Conservation (phyloP, 1,140 invertebrate species). For the Tetragnatha versicolor region DNA sequence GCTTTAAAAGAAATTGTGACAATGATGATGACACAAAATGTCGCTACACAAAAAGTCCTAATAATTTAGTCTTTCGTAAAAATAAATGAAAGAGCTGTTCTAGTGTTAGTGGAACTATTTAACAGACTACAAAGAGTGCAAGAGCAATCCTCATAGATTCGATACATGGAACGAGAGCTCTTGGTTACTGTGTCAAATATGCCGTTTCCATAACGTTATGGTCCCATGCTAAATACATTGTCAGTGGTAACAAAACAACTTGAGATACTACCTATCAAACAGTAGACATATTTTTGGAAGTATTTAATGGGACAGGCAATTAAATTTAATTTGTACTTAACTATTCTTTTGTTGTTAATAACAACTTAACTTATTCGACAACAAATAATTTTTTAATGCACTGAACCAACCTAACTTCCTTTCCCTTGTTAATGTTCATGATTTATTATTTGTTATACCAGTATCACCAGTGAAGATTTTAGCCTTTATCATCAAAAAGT, state of each 20-base stretch:
- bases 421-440: neutral
- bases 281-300: neutral
- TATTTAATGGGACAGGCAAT: neutral
- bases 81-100: no score
- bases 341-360: neutral
- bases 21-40: no score
- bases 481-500: neutral
- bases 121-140: no score
- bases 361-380: neutral
- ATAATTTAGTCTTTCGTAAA: no score
- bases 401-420: neutral
- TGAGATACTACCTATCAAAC: neutral
- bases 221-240: neutral
- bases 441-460: neutral
- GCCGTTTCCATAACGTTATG: no score
- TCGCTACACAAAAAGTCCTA: no score
- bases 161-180: no score
- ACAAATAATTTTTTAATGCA: no score
- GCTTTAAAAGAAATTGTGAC: no score
- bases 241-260: neutral
- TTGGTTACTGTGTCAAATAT: no score
- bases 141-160: no score
- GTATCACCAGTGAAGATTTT: neutral
- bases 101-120: no score
- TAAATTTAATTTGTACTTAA: neutral